Conservation (phyloP, 1,140 invertebrate species). For the Homalodisca vitripennis region DNA sequence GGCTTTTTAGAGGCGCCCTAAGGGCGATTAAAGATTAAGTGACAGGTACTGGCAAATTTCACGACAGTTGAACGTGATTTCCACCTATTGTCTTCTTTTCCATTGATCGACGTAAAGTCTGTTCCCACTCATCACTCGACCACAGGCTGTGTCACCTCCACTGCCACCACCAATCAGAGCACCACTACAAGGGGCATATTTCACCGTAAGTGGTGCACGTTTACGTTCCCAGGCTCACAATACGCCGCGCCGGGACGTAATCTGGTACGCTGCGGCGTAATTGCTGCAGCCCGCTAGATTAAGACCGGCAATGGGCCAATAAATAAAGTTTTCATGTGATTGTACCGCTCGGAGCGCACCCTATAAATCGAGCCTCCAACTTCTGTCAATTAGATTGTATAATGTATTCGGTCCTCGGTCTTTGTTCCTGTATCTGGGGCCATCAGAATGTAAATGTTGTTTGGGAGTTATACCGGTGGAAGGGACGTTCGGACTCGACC, state of each 20-base stretch:
- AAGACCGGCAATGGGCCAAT: conserved; percentile 24
- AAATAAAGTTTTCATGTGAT: conserved; percentile 26
- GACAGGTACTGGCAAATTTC: too few relatives aligned
- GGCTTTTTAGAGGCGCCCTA: too few relatives aligned
- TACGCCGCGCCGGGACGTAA: neutral
- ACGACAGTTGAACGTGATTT: too few relatives aligned
- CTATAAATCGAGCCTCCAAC: conserved; percentile 28
- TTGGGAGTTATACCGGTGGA: conserved; percentile 18
- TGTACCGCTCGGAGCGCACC: conserved; percentile 20
- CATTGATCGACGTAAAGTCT: too few relatives aligned
- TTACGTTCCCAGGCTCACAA: neutral
- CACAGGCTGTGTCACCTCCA: too few relatives aligned
- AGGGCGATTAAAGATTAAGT: too few relatives aligned
- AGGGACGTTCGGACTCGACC: too few relatives aligned
- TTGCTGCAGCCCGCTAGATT: neutral
- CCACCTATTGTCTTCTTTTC: too few relatives aligned
- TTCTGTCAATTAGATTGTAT: conserved; percentile 32
- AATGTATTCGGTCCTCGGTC: conserved; percentile 26
- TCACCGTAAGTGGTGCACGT: conserved; percentile 8
- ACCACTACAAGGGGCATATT: neutral
- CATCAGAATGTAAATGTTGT: conserved; percentile 21
- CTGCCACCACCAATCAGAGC: neutral
- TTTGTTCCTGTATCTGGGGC: conserved; percentile 23
- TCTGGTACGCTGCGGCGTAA: neutral
- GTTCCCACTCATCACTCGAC: too few relatives aligned